Percentiles rank a stretch among this genome's conserved stretches.
Evolutionary conservation across 1,140 invertebrate species (phyloP).

Genomic region (Anoplophora glabripennis): DNA sequence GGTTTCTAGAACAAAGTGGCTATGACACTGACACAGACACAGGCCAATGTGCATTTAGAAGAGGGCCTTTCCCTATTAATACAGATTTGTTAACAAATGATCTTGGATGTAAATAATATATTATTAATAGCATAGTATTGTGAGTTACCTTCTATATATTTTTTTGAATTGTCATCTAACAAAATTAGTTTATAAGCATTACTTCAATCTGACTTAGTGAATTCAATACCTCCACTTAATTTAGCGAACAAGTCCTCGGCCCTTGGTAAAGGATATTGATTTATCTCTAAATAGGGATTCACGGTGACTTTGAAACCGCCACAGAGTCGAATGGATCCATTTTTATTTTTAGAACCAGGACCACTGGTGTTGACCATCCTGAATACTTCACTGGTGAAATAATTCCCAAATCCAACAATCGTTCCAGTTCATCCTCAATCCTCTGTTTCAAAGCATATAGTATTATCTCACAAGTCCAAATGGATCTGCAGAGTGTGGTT

Average conservation of each 20-base stretch:
- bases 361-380: constrained; percentile 50
- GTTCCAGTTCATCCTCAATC: not conserved
- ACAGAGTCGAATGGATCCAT: constrained; percentile 40
- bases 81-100: too few relatives aligned
- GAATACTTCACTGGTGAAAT: not conserved
- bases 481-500: too few relatives aligned
- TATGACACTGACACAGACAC: too few relatives aligned
- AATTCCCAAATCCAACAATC: not conserved
- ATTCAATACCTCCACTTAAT: constrained; percentile 37
- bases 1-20: too few relatives aligned
- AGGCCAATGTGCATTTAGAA: too few relatives aligned
- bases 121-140: too few relatives aligned
- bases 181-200: constrained; percentile 47
- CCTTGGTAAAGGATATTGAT: constrained; percentile 33
- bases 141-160: too few relatives aligned
- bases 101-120: too few relatives aligned
- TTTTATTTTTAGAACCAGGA: constrained; percentile 51
- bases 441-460: not conserved
- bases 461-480: too few relatives aligned
- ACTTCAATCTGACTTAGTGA: constrained; percentile 46
- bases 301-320: constrained; percentile 36
- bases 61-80: too few relatives aligned
- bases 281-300: constrained; percentile 31
- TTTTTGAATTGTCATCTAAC: constrained; percentile 33
- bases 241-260: constrained; percentile 42